A percentile compares a stretch with the other conserved stretches of the same genome.
Evolutionary conservation across 2,888 invertebrate species (phyloP).

Genomic region (Machimus rusticus): DNA sequence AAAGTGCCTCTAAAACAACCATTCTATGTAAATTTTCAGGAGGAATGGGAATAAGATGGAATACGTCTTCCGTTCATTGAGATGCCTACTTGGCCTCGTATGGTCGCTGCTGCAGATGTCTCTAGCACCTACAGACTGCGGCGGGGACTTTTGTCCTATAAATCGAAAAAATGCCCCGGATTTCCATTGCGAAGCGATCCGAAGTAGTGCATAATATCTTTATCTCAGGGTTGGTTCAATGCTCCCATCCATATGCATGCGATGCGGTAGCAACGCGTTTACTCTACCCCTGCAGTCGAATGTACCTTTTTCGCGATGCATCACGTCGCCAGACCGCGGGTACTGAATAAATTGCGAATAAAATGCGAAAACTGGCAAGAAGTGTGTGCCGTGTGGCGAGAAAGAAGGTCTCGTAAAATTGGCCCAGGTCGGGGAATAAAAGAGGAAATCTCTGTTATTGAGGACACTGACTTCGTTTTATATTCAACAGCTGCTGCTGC

Average conservation of each 20-base stretch:
- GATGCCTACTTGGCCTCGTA: neutral
- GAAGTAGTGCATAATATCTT: neutral
- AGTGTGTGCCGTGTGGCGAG: neutral
- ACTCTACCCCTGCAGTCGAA: neutral
- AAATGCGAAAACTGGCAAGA: neutral
- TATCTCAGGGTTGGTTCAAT: neutral
- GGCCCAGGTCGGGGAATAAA: neutral
- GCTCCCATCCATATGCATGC: neutral
- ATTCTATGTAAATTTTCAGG: conserved; percentile 16
- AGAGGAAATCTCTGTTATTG: neutral
- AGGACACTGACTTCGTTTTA: neutral
- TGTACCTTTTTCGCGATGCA: neutral
- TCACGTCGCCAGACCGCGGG: neutral
- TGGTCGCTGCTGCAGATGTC: neutral
- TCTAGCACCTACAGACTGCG: neutral
- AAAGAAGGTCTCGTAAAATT: neutral
- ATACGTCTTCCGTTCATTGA: conserved; percentile 1
- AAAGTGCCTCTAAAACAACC: neutral
- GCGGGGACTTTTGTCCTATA: neutral
- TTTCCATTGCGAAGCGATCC: neutral
- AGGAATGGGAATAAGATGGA: neutral
- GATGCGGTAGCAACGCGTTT: neutral
- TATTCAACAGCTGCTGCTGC: neutral
- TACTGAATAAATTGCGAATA: neutral
- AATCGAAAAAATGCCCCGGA: neutral